Evolutionary conservation across 2,113 vertebrate genomes (phyloP).

Genomic region (Parotia lawesii): DNA sequence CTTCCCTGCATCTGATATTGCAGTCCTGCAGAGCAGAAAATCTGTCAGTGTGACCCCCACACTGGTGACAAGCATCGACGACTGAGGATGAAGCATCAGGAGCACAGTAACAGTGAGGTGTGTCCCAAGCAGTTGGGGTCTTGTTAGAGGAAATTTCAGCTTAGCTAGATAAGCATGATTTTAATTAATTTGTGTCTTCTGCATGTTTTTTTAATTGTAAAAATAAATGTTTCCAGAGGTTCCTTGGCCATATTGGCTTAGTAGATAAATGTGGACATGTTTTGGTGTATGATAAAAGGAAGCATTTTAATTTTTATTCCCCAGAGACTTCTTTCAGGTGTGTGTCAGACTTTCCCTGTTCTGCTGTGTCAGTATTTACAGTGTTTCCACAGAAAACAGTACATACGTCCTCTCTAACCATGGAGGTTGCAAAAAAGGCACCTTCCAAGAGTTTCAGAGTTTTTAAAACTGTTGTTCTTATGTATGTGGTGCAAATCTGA

Average conservation of each 20-base stretch:
- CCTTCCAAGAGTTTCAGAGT: neutral
- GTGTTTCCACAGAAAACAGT: neutral
- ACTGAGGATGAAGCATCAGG: neutral
- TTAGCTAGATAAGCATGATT: neutral
- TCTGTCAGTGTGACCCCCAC: neutral
- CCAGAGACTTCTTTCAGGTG: neutral
- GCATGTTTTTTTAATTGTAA: conserved; percentile 15
- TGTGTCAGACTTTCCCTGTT: neutral
- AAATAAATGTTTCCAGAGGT: neutral
- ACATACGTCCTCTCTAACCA: accelerated
- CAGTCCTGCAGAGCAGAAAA: neutral
- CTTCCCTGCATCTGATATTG: neutral
- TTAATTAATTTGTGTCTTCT: neutral
- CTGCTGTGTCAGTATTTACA: neutral
- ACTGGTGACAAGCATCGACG: neutral
- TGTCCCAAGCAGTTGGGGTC: neutral
- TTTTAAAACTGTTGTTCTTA: neutral
- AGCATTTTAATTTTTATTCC: neutral
- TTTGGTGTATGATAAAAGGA: neutral
- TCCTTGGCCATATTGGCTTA: neutral
- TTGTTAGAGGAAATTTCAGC: neutral
- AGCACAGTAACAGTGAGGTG: neutral
- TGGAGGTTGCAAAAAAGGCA: neutral
- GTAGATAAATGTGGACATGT: conserved; percentile 3
- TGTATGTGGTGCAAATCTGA: neutral